Evolutionary conservation across 2,113 vertebrate genomes (phyloP).

Genomic region (Deroptyus accipitrinus): DNA sequence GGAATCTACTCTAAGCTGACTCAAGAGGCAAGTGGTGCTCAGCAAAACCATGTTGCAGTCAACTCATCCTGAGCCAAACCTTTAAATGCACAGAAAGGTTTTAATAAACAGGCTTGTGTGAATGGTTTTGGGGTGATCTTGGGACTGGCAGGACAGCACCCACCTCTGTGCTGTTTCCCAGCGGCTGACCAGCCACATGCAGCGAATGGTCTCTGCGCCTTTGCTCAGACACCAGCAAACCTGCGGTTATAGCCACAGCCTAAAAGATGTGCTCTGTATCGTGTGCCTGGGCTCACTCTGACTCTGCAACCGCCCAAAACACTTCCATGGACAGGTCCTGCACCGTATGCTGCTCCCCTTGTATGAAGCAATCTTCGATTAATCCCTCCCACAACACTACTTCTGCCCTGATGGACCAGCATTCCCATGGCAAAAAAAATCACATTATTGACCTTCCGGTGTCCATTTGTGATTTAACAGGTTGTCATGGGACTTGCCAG

Average conservation of each 20-base stretch:
- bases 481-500: neutral
- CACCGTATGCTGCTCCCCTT: neutral
- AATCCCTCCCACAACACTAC: neutral
- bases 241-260: too few species aligned
- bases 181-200: rapidly evolving
- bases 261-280: neutral
- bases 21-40: neutral
- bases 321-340: rapidly evolving
- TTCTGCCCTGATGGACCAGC: neutral
- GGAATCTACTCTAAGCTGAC: neutral
- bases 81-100: neutral
- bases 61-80: neutral
- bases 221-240: neutral
- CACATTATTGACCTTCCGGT: rapidly evolving
- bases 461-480: neutral
- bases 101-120: neutral
- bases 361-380: neutral
- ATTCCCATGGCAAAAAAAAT: neutral
- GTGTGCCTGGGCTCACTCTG: neutral
- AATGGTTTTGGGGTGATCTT: neutral
- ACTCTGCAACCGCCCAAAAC: neutral
- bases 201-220: neutral
- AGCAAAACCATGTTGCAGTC: neutral
- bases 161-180: rapidly evolving
- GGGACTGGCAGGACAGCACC: neutral